Conservation (phyloP, 2,888 invertebrate species). For the Chirona hameri region DNA sequence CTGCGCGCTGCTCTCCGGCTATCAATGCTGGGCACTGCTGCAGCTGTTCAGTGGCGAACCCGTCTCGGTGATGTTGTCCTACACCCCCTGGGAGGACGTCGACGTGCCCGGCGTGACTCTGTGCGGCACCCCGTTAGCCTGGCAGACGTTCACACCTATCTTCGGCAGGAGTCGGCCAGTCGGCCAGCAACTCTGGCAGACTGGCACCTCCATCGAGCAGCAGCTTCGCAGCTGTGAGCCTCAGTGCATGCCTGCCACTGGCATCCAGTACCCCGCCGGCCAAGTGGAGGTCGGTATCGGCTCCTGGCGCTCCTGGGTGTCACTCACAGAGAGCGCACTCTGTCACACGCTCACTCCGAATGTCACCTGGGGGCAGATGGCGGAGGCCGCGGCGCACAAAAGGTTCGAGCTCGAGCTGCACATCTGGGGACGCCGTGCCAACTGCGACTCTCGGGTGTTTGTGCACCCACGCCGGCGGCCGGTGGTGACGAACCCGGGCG, state of each 20-base stretch:
- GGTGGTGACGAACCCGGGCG: neutral
- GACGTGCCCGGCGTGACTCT: neutral
- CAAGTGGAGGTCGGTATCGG: neutral
- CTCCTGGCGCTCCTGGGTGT: neutral
- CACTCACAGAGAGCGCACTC: too few relatives aligned
- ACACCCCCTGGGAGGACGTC: neutral
- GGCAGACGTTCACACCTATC: accelerated
- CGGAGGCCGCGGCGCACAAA: neutral
- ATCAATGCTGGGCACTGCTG: neutral
- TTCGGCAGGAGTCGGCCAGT: neutral
- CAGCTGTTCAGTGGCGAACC: neutral
- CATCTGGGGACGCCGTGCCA: neutral
- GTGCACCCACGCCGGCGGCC: neutral
- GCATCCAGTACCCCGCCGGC: neutral
- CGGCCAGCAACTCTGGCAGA: neutral
- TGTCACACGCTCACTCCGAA: constrained; percentile 1
- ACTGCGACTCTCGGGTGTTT: neutral
- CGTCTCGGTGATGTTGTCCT: neutral
- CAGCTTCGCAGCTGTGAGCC: neutral
- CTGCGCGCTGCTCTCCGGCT: neutral
- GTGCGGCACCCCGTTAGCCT: neutral
- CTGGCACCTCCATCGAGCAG: neutral
- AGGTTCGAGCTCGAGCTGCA: neutral
- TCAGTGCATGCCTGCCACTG: neutral
- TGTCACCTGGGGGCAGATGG: neutral